These are phyloP conservation scores for Mycalesis mineus DNA, from an alignment of 2,888 invertebrate genomes.

Conservation along the genomic window DNA sequence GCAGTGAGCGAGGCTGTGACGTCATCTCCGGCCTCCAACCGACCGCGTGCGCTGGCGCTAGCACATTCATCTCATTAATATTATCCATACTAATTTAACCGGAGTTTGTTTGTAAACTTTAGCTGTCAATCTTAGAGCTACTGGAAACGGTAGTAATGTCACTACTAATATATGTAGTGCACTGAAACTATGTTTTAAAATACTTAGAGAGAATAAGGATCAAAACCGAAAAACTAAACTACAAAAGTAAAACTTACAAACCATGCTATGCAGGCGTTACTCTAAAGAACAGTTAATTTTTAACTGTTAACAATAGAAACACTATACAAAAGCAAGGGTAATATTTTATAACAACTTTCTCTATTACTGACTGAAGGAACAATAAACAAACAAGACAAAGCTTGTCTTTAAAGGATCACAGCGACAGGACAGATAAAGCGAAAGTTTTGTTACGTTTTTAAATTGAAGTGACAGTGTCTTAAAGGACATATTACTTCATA, in stretches of 20 bases:
- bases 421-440: background rate
- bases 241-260: too few species aligned
- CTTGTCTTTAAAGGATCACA: background rate
- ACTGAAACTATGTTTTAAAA: too few species aligned
- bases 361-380: background rate
- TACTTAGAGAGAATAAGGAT: too few species aligned
- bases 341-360: conserved; percentile 11
- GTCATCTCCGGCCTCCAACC: conserved; percentile 37
- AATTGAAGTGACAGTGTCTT: background rate
- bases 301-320: background rate
- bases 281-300: background rate
- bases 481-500: conserved; percentile 2
- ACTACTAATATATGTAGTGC: too few species aligned
- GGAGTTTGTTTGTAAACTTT: too few species aligned
- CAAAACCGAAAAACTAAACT: too few species aligned
- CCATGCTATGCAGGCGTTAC: too few species aligned
- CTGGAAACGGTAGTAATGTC: too few species aligned
- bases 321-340: background rate
- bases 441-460: background rate
- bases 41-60: background rate
- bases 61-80: background rate
- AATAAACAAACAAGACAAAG: background rate
- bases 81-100: too few species aligned
- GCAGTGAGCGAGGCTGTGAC: conserved; percentile 58
- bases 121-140: too few species aligned